phyloP scores from a whole-genome alignment of 1,140 invertebrate species.

The Vollenhovia emeryi region DNA sequence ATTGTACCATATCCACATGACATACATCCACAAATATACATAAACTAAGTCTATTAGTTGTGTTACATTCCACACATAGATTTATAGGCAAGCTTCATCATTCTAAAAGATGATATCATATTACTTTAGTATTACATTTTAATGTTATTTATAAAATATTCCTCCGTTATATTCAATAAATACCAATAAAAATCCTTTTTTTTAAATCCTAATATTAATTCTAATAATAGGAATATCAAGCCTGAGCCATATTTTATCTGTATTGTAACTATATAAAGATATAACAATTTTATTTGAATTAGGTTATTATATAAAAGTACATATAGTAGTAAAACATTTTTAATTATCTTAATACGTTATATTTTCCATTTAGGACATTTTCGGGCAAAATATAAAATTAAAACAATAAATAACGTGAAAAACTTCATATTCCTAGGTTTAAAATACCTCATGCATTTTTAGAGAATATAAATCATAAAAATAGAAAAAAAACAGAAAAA shows the following conservation, averaged over 20 bases:
- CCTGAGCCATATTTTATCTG: not conserved
- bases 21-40: not conserved
- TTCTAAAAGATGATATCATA: slow-evolving; percentile 10
- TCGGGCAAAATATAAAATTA: slow-evolving; percentile 32
- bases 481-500: not conserved
- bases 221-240: slow-evolving; percentile 14
- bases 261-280: not conserved
- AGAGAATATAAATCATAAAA: slow-evolving; percentile 27
- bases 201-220: slow-evolving; percentile 1
- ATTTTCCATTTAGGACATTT: not conserved
- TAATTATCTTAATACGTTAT: not conserved
- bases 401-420: slow-evolving; percentile 25
- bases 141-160: not conserved
- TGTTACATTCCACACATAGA: slow-evolving; percentile 27
- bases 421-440: slow-evolving; percentile 24
- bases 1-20: slow-evolving; percentile 3
- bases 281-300: not conserved
- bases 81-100: slow-evolving; percentile 70
- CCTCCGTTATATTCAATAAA: not conserved
- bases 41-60: slow-evolving; percentile 13
- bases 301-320: not conserved
- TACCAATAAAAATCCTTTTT: not conserved
- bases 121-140: not conserved
- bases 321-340: not conserved
- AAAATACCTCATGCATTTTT: slow-evolving; percentile 3